A percentile compares a stretch with the other conserved stretches of the same genome.
Conservation (phyloP, 2,888 invertebrate species). For the Lasioglossum malachurum region DNA sequence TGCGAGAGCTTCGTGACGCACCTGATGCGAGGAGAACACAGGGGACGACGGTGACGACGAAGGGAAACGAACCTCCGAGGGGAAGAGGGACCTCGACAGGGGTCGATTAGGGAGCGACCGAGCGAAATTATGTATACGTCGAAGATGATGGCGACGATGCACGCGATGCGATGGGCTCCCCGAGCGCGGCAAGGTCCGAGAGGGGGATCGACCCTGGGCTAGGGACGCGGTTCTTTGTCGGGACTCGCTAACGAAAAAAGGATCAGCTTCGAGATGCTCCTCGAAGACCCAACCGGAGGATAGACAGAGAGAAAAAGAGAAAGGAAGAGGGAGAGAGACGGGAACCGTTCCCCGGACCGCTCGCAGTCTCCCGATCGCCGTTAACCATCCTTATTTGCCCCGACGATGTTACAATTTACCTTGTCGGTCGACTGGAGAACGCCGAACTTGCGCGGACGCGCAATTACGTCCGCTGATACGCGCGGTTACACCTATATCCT, state of each 20-base stretch:
- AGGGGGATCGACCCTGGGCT: constrained; percentile 15
- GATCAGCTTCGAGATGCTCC: constrained; percentile 20
- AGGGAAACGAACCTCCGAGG: constrained; percentile 26
- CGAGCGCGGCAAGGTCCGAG: constrained; percentile 37
- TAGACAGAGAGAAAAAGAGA: constrained; percentile 3
- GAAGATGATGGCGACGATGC: constrained; percentile 73
- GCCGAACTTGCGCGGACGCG: constrained; percentile 32
- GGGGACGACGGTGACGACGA: constrained; percentile 32
- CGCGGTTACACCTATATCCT: constrained; percentile 46
- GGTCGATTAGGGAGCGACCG: constrained; percentile 72
- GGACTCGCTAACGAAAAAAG: constrained; percentile 7
- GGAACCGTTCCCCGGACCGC: background rate
- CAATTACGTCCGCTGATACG: constrained; percentile 47
- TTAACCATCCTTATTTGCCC: constrained; percentile 53
- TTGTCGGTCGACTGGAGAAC: constrained; percentile 29
- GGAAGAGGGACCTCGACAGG: constrained; percentile 26
- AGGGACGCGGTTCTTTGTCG: constrained; percentile 54
- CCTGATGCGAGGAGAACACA: constrained; percentile 64
- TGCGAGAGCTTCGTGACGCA: constrained; percentile 69
- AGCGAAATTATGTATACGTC: constrained; percentile 75
- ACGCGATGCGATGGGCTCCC: constrained; percentile 72
- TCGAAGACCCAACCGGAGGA: background rate
- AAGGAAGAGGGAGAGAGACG: background rate
- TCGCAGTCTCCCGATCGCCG: constrained; percentile 34
- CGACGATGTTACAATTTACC: constrained; percentile 48